These are phyloP conservation scores for Platycnemis pennipes DNA, from an alignment of 2,888 invertebrate genomes.

Conservation along the genomic window DNA sequence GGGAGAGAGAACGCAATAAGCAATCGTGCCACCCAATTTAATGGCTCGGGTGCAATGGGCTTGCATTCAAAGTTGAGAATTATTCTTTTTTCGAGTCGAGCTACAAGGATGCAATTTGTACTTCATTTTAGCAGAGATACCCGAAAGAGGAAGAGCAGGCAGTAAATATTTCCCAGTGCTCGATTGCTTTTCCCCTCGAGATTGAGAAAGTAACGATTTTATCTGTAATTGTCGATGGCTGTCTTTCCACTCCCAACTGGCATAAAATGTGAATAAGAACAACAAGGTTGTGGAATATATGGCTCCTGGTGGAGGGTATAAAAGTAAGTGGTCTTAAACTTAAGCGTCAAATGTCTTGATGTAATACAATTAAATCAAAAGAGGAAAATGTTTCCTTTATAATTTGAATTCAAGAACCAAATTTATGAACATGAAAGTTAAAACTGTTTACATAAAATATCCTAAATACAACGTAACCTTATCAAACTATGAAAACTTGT, in stretches of 20 bases:
- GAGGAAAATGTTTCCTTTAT: no score
- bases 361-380: no score
- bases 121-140: background rate
- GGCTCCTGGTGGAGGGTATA: background rate
- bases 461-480: no score
- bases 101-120: background rate
- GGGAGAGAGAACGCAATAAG: background rate
- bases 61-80: background rate
- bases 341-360: background rate
- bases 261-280: background rate
- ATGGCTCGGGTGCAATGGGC: background rate
- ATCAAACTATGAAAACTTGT: no score
- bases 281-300: background rate
- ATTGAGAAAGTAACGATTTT: background rate
- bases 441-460: no score
- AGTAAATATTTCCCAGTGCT: background rate
- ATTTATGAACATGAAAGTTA: no score
- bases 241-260: background rate
- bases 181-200: background rate
- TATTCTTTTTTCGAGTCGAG: background rate
- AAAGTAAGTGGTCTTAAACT: background rate
- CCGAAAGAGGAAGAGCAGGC: background rate
- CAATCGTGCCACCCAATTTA: background rate
- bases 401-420: no score
- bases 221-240: background rate